phyloP scores from a whole-genome alignment of 1,140 invertebrate species.

The Cotesia typhae region DNA sequence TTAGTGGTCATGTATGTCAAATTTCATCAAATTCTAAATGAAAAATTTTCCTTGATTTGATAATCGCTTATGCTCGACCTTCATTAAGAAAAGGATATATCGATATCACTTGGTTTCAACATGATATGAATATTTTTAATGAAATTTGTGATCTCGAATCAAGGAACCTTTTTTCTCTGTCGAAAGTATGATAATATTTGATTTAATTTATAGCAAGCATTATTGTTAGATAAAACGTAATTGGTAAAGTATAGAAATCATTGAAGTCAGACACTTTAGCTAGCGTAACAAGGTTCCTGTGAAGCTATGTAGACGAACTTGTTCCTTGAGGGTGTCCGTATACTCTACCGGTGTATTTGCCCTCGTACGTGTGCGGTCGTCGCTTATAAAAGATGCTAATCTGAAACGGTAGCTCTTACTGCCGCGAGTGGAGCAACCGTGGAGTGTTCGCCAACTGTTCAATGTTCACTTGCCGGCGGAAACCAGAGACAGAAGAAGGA shows the following conservation, averaged over 20 bases:
- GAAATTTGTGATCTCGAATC: too few species aligned
- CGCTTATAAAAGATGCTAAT: constrained; percentile 55
- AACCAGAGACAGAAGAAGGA: constrained; percentile 21
- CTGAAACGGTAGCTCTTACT: constrained; percentile 57
- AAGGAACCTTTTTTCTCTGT: too few species aligned
- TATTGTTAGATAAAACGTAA: not conserved
- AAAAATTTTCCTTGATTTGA: too few species aligned
- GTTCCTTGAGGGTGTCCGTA: constrained; percentile 20
- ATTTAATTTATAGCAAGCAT: too few species aligned
- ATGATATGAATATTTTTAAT: too few species aligned
- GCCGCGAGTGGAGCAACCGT: constrained; percentile 51
- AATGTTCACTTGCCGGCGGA: constrained; percentile 52
- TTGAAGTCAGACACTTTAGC: not conserved
- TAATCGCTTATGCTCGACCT: too few species aligned
- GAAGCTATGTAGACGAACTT: constrained; percentile 22
- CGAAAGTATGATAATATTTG: too few species aligned
- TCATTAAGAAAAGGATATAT: too few species aligned
- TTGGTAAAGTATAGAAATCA: not conserved
- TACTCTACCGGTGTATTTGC: constrained; percentile 30
- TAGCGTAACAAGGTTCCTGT: not conserved
- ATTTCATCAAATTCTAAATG: too few species aligned
- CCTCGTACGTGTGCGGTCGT: constrained; percentile 39
- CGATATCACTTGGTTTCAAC: too few species aligned
- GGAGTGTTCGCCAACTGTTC: constrained; percentile 52
- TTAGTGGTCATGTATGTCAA: too few species aligned